A percentile compares a stretch with the other conserved stretches of the same genome.
phyloP scores from a whole-genome alignment of 2,797 vertebrate genomes.

The Craterocephalus amniculus region DNA sequence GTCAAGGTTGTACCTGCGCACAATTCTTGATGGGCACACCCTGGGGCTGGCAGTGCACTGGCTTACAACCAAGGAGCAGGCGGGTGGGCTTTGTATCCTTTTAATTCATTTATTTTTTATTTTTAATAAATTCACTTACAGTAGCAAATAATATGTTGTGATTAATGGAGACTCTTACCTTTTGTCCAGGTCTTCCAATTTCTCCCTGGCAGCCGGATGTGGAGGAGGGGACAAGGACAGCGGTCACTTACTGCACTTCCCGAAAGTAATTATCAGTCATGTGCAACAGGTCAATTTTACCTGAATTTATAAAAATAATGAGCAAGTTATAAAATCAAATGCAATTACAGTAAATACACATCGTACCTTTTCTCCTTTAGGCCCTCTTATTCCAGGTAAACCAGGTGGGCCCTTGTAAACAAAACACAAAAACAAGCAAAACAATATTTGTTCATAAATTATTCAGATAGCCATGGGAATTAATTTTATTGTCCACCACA shows the following conservation, averaged over 20 bases:
- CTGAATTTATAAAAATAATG: constrained; percentile 37
- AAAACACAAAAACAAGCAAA: constrained; percentile 41
- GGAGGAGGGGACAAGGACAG: constrained; percentile 66
- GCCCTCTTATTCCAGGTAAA: constrained; percentile 90
- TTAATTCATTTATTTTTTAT: too few relatives aligned
- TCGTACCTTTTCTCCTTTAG: constrained; percentile 95
- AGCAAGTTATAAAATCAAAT: constrained; percentile 31
- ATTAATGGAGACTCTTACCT: constrained; percentile 87
- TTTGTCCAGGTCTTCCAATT: constrained; percentile 97
- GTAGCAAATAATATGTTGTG: constrained; percentile 60
- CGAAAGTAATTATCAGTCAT: constrained; percentile 48
- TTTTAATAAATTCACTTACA: constrained; percentile 79
- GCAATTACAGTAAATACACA: constrained; percentile 22
- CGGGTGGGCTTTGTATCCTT: constrained; percentile 57
- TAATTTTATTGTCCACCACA: constrained; percentile 51
- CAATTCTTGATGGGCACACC: constrained; percentile 57
- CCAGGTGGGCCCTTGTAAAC: constrained; percentile 89
- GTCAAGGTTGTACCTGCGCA: constrained; percentile 73
- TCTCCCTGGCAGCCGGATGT: constrained; percentile 90
- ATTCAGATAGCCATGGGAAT: constrained; percentile 47
- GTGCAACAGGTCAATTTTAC: constrained; percentile 53
- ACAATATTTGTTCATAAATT: constrained; percentile 31
- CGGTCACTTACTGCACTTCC: constrained; percentile 58
- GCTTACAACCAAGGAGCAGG: constrained; percentile 49
- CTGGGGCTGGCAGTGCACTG: constrained; percentile 46